phyloP scores from a whole-genome alignment of 2,797 vertebrate genomes.

The Pristis pectinata region DNA sequence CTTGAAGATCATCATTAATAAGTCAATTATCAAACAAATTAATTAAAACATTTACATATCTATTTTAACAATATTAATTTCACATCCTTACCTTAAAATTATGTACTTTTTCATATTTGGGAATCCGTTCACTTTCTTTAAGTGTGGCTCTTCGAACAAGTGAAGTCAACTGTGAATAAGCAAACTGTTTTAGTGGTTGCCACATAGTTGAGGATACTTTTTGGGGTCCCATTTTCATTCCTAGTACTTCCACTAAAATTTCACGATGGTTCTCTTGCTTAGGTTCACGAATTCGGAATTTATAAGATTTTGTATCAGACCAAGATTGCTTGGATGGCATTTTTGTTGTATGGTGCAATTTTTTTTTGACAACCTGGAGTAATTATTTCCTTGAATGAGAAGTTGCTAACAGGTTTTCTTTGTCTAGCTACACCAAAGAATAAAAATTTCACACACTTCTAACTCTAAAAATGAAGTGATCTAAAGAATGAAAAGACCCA shows the following conservation, averaged over 20 bases:
- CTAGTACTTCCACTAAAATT: conserved; percentile 81
- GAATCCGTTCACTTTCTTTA: conserved; percentile 82
- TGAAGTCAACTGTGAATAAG: conserved; percentile 98
- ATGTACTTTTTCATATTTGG: conserved; percentile 92
- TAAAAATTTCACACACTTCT: neutral
- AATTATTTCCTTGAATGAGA: conserved; percentile 43
- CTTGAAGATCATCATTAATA: neutral
- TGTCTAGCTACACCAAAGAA: neutral
- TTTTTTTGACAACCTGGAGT: neutral
- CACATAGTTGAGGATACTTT: conserved; percentile 90
- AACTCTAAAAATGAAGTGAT: conserved; percentile 47
- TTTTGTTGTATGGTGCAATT: conserved; percentile 40
- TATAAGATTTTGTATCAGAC: conserved; percentile 64
- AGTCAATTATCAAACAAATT: neutral
- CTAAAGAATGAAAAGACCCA: conserved; percentile 47
- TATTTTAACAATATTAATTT: neutral
- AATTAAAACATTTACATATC: neutral
- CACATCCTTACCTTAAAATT: conserved; percentile 91
- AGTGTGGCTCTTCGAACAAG: conserved; percentile 93
- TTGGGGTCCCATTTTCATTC: conserved; percentile 88
- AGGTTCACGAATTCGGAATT: conserved; percentile 72
- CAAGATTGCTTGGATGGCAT: conserved; percentile 90
- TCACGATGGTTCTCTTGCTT: conserved; percentile 81
- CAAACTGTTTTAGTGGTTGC: conserved; percentile 99
- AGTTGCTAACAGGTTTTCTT: conserved; percentile 19